Evolutionary conservation across 1,140 invertebrate species (phyloP), one percentile per base, ranked within the genome.

Genomic region (Diachasmimorpha longicaudata): DNA sequence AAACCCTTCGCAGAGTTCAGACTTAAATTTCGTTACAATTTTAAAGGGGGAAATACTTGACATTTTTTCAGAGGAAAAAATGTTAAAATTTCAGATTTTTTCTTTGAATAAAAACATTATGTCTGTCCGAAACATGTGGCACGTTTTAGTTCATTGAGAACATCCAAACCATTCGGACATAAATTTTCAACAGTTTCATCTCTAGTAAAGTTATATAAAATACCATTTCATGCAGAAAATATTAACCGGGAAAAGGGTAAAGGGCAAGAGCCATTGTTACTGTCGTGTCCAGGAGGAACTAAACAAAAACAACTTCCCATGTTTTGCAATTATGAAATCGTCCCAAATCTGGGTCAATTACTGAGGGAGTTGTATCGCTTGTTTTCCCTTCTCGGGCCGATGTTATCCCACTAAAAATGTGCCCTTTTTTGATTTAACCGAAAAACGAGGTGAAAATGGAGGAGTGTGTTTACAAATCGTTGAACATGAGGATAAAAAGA

Each of bases 341-440:
- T 63, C 31, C 23, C 9, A 23, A 63, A 63, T 63, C 58, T 63
- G 58, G 58, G 58, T 63, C 58, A 63, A 63, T 63, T 63, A 63
- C 23, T 25, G 23, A 2, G 58, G 58, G 58, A 63, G 31, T 63
- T 23, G 58, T 63, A 63, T 31, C 19, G 23, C 58, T 55, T 19
- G 48, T 21, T 55, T 55, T 55, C 19, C 19, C 48, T 14, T 11
- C 58, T 63, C 10, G 21, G 4, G 23, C 13, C 31, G 23, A 31
- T 63, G 19, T 63, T 25, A 1, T 25, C 23, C 23, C 23, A 25
- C 23, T 19, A 23, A 63, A 63, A 63, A 11, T 63, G 4, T 31
- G 14, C 58, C 19, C 4, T 63, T 25, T 63, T 63, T 63, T 63
- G 2, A 3, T 52, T 9, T 2, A 52, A 16, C 48, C 13, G 48